A percentile compares a stretch with the other conserved stretches of the same genome.
Evolutionary conservation across 30 jellyfish, hydroid and myxozoan genomes (phyloP).

Genomic region (Sanderia malayensis): DNA sequence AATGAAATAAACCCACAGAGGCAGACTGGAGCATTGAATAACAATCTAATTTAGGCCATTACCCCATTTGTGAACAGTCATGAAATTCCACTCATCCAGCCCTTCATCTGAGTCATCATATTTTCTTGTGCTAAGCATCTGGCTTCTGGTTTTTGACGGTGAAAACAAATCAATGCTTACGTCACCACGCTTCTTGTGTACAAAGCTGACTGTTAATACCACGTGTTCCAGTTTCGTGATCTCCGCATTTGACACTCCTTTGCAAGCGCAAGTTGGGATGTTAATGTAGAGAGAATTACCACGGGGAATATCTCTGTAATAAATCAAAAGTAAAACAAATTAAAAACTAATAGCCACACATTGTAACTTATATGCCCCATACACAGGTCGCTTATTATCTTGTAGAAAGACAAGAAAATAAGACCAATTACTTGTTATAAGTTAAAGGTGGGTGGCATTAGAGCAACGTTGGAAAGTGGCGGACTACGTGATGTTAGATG

Average conservation of each 20-base stretch:
- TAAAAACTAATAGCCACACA: background rate
- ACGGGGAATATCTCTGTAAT: conserved; percentile 86
- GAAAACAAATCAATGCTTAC: conserved; percentile 94
- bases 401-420: background rate
- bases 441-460: no score
- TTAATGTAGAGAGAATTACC: conserved; percentile 73
- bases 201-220: conserved; percentile 95
- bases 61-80: conserved; percentile 99
- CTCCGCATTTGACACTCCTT: conserved; percentile 66
- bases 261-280: conserved; percentile 97
- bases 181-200: conserved; percentile 96
- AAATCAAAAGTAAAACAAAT: background rate
- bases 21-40: no score
- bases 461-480: no score
- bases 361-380: background rate
- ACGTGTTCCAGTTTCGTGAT: conserved; percentile 95
- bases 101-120: conserved; percentile 99
- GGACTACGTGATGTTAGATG: no score
- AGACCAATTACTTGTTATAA: no score
- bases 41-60: no score
- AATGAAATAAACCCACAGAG: no score
- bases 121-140: conserved; percentile 96
- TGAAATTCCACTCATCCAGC: conserved; percentile 99
- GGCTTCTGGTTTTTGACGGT: conserved; percentile 97
- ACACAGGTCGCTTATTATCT: background rate